Evolutionary conservation across 2,113 vertebrate species (phyloP).

Genomic region (Tenrec ecaudatus): DNA sequence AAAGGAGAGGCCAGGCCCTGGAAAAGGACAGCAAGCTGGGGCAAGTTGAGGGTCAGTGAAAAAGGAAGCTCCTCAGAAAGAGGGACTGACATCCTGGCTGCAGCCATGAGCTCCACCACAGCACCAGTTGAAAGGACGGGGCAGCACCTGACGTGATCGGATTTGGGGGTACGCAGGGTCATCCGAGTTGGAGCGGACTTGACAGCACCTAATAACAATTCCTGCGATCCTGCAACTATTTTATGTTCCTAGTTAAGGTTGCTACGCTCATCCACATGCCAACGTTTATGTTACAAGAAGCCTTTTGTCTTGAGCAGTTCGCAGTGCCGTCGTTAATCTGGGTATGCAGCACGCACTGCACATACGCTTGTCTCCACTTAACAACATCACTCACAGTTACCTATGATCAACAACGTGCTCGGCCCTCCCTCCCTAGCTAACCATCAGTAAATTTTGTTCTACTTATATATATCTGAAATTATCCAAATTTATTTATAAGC

Average conservation of each 20-base stretch:
- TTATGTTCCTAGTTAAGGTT: background rate
- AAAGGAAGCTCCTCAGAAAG: too few species aligned
- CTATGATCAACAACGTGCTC: background rate
- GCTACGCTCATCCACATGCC: background rate
- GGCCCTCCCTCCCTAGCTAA: background rate
- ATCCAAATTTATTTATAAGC: conserved; percentile 18
- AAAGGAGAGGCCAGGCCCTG: too few species aligned
- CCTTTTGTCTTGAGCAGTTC: background rate
- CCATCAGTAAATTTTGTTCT: background rate
- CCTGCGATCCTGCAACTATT: background rate
- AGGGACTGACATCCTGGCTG: too few species aligned
- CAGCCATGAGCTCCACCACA: too few species aligned
- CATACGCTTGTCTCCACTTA: background rate
- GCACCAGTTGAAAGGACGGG: too few species aligned
- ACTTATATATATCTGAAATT: background rate
- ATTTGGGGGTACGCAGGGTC: too few species aligned
- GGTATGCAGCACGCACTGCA: background rate
- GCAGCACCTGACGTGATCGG: too few species aligned
- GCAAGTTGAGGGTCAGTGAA: too few species aligned
- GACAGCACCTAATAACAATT: background rate
- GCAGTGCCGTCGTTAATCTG: background rate
- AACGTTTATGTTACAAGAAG: background rate
- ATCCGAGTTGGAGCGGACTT: too few species aligned
- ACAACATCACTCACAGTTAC: background rate
- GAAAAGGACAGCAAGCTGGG: too few species aligned